Evolutionary conservation across 2,113 vertebrate species (phyloP).

Genomic region (Malurus melanocephalus): DNA sequence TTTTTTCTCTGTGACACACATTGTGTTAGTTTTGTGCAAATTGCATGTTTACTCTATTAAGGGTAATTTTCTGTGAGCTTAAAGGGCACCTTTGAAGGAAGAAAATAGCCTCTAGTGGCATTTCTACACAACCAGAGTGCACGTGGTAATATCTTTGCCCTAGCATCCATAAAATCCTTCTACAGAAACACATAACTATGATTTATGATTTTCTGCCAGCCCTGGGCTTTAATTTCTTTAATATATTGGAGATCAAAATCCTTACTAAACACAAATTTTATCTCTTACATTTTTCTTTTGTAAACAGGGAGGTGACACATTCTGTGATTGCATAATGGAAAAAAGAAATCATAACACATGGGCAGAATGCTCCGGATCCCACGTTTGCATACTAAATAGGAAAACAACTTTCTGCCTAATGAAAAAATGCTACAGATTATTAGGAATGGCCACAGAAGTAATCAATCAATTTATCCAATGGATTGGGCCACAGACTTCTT

Average conservation of each 20-base stretch:
- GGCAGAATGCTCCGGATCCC: slow-evolving; percentile 27
- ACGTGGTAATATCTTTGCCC: slow-evolving; percentile 49
- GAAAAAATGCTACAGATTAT: slow-evolving; percentile 67
- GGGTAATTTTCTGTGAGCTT: slow-evolving; percentile 42
- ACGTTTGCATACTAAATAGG: slow-evolving; percentile 61
- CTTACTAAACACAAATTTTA: slow-evolving; percentile 63
- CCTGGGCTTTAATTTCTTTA: slow-evolving; percentile 37
- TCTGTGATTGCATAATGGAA: slow-evolving; percentile 38
- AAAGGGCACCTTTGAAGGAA: slow-evolving; percentile 58
- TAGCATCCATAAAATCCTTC: slow-evolving; percentile 47
- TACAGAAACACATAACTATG: slow-evolving; percentile 53
- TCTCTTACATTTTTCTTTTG: slow-evolving; percentile 43
- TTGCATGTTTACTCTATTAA: slow-evolving; percentile 49
- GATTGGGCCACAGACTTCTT: slow-evolving; percentile 32
- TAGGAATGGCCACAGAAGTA: slow-evolving; percentile 55
- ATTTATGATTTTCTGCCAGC: slow-evolving; percentile 64
- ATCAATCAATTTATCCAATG: slow-evolving; percentile 54
- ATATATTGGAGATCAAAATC: slow-evolving; percentile 64
- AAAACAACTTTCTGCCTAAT: slow-evolving; percentile 66
- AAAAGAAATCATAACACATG: slow-evolving; percentile 50
- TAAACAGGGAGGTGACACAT: slow-evolving; percentile 50
- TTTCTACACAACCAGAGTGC: slow-evolving; percentile 32
- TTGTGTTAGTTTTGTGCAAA: slow-evolving; percentile 32
- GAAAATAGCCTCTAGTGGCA: slow-evolving; percentile 43
- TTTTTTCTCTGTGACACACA: neutral